Evolutionary conservation across 2,888 invertebrate species (phyloP).

Genomic region (Leptopilina syphax): DNA sequence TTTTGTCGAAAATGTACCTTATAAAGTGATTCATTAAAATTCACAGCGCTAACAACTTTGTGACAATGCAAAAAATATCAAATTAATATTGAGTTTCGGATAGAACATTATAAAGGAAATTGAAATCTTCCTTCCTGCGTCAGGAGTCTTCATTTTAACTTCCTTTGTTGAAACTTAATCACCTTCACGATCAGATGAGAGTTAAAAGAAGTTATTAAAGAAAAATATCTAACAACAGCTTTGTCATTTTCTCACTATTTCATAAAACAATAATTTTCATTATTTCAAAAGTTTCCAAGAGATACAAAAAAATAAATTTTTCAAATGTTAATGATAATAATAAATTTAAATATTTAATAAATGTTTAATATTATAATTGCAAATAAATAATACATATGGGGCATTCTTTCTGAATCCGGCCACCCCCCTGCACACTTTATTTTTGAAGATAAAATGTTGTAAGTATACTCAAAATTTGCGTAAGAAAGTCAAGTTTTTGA

Average conservation of each 20-base stretch:
- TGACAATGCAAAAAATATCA: neutral
- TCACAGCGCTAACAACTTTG: neutral
- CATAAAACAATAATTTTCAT: neutral
- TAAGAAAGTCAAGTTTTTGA: too few species aligned
- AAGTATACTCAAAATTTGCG: too few species aligned
- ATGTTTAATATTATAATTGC: too few species aligned
- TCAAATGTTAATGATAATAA: too few species aligned
- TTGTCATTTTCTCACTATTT: neutral
- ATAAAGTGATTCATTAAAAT: neutral
- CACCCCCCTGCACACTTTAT: too few species aligned
- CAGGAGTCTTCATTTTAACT: constrained; percentile 17
- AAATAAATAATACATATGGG: too few species aligned
- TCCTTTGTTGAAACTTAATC: constrained; percentile 9
- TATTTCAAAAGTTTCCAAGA: neutral
- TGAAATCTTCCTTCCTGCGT: neutral
- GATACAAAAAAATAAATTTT: neutral
- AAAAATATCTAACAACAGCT: constrained; percentile 7
- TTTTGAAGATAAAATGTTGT: too few species aligned
- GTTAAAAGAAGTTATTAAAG: constrained; percentile 12
- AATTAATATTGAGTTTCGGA: constrained; percentile 15
- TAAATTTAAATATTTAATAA: too few species aligned
- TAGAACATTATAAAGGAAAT: constrained; percentile 1
- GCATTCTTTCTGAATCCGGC: too few species aligned
- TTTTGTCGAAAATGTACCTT: neutral
- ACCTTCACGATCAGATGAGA: neutral